A percentile compares a stretch with the other conserved stretches of the same genome.
Conservation (phyloP, 2,888 invertebrate genomes). For the Aphodius sticticus region DNA sequence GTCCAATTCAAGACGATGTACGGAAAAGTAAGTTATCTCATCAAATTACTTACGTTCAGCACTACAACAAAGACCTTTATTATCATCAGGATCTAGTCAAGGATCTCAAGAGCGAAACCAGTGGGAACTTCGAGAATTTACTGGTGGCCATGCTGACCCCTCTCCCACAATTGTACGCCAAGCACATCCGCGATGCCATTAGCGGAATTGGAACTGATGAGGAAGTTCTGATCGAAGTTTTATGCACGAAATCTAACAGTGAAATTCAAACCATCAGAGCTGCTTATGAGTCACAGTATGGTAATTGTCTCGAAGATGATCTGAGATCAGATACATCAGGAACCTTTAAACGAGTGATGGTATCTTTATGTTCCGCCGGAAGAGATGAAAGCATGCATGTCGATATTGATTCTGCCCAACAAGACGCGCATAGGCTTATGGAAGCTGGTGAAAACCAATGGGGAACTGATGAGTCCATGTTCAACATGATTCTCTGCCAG, state of each 20-base stretch:
- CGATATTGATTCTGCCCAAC: constrained; percentile 75
- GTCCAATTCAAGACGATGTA: constrained; percentile 85
- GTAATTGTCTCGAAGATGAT: constrained; percentile 79
- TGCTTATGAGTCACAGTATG: constrained; percentile 80
- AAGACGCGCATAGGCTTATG: constrained; percentile 83
- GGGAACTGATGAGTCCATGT: constrained; percentile 86
- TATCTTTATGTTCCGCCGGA: constrained; percentile 83
- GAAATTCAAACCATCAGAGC: constrained; percentile 82
- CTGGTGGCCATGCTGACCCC: constrained; percentile 74
- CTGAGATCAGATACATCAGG: constrained; percentile 89
- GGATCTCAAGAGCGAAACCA: constrained; percentile 86
- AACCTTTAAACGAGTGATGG: constrained; percentile 87
- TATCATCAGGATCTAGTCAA: constrained; percentile 75
- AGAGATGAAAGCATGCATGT: constrained; percentile 81
- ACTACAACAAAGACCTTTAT: constrained; percentile 29
- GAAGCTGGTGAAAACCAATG: constrained; percentile 73
- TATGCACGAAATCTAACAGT: constrained; percentile 86
- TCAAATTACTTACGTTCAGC: constrained; percentile 25
- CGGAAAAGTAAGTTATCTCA: constrained; percentile 72
- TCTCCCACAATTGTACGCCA: constrained; percentile 83
- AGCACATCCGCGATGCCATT: constrained; percentile 83
- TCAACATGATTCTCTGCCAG: constrained; percentile 83
- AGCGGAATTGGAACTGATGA: constrained; percentile 92
- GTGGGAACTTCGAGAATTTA: constrained; percentile 86
- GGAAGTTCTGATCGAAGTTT: constrained; percentile 85